Evolutionary conservation across 2,797 vertebrate species (phyloP).

Genomic region (Todus mexicanus): DNA sequence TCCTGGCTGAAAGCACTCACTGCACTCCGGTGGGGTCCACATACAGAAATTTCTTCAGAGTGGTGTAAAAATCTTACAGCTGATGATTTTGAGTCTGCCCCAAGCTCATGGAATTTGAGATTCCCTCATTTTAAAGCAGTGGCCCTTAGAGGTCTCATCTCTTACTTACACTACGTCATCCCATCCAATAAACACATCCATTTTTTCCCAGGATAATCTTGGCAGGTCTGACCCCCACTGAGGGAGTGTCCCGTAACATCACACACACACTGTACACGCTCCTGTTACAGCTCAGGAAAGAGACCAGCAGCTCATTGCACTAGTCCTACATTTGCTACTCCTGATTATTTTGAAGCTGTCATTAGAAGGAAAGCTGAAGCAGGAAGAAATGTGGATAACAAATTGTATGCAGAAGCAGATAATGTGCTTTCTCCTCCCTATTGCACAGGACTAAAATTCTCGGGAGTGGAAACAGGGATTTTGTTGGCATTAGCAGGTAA

Average conservation of each 20-base stretch:
- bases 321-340: neutral
- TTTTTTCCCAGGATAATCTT: neutral
- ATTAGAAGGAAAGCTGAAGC: neutral
- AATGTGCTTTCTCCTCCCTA: neutral
- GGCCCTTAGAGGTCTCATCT: neutral
- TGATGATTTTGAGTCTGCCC: neutral
- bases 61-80: neutral
- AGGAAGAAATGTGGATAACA: neutral
- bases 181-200: neutral
- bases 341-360: neutral
- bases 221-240: neutral
- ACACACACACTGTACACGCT: neutral
- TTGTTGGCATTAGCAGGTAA: neutral
- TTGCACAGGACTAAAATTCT: neutral
- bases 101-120: neutral
- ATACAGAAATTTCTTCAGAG: neutral
- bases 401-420: neutral
- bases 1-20: neutral
- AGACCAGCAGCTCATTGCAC: neutral
- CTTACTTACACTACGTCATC: neutral
- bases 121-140: neutral
- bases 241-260: neutral
- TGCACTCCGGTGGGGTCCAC: neutral
- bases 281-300: neutral
- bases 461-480: neutral